phyloP scores from a whole-genome alignment of 2,797 vertebrate species.

The Darevskia mixta region DNA sequence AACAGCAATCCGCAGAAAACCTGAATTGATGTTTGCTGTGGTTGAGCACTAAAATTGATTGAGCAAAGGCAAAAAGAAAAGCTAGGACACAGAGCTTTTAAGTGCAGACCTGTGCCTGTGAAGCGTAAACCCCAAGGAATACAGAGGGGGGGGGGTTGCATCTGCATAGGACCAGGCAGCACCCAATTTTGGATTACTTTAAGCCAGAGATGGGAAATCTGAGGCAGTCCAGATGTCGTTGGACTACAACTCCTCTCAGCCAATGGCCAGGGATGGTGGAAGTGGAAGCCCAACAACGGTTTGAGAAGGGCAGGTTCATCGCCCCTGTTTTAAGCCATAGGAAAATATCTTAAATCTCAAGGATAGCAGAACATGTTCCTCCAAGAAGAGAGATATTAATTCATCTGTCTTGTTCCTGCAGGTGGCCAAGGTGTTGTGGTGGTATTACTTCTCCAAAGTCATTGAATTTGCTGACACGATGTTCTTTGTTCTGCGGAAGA shows the following conservation, averaged over 20 bases:
- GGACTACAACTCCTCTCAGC: not conserved
- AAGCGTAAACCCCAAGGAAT: not conserved
- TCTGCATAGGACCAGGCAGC: not conserved
- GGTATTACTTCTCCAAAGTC: slow-evolving; percentile 92
- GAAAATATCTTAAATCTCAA: not conserved
- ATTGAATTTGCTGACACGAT: slow-evolving; percentile 90
- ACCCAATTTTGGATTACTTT: not conserved
- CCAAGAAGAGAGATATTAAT: slow-evolving; percentile 4
- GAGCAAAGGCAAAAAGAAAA: too few species aligned
- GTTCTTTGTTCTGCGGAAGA: slow-evolving; percentile 90
- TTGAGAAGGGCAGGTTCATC: not conserved
- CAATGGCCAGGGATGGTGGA: not conserved
- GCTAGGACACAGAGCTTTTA: too few species aligned
- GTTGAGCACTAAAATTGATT: too few species aligned
- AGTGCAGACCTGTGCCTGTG: too few species aligned
- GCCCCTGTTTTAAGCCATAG: not conserved
- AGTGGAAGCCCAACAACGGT: not conserved
- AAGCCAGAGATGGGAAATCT: not conserved
- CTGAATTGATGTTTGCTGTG: too few species aligned
- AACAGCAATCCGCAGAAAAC: too few species aligned
- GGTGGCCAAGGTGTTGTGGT: slow-evolving; percentile 90
- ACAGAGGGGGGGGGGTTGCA: not conserved
- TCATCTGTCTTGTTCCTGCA: slow-evolving; percentile 67
- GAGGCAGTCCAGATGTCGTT: not conserved
- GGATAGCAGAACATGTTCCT: slow-evolving; percentile 26